A percentile compares a stretch with the other conserved stretches of the same genome.
Evolutionary conservation across 2,888 invertebrate species (phyloP).

Genomic region (Glyphotaelius pellucidus): DNA sequence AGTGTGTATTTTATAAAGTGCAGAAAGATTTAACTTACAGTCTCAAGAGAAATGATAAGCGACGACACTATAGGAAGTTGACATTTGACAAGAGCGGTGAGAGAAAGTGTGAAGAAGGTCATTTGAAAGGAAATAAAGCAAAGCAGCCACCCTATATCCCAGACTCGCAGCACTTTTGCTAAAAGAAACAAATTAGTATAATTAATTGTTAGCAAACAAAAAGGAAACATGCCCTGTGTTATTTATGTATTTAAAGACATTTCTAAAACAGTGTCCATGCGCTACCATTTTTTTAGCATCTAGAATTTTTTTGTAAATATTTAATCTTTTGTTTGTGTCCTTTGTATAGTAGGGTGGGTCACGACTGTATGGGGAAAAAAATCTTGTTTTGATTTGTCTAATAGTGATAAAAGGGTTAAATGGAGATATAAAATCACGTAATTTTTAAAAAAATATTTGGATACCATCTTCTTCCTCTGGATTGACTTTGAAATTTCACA

Average conservation of each 20-base stretch:
- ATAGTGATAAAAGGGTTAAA: too few species aligned
- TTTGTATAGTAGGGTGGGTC: too few species aligned
- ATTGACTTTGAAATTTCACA: too few species aligned
- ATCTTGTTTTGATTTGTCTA: too few species aligned
- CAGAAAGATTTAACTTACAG: slow-evolving; percentile 71
- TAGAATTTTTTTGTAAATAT: too few species aligned
- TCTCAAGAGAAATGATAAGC: slow-evolving; percentile 78
- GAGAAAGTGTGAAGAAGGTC: slow-evolving; percentile 72
- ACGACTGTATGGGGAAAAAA: too few species aligned
- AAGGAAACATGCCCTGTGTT: neutral
- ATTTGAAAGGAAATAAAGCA: slow-evolving; percentile 70
- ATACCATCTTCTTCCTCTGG: too few species aligned
- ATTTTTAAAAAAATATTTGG: too few species aligned
- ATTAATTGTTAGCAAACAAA: neutral
- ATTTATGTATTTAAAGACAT: neutral
- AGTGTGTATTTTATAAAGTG: neutral
- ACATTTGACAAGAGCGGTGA: slow-evolving; percentile 71
- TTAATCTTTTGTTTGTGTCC: neutral
- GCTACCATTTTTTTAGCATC: neutral
- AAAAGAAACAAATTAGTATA: slow-evolving; percentile 61
- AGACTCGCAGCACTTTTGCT: slow-evolving; percentile 70
- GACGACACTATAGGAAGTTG: slow-evolving; percentile 78
- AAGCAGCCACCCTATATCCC: slow-evolving; percentile 72
- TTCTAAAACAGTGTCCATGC: neutral
- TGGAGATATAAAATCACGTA: too few species aligned